Conservation (phyloP, 2,888 invertebrate genomes). For the Scaptomyza reducta region DNA sequence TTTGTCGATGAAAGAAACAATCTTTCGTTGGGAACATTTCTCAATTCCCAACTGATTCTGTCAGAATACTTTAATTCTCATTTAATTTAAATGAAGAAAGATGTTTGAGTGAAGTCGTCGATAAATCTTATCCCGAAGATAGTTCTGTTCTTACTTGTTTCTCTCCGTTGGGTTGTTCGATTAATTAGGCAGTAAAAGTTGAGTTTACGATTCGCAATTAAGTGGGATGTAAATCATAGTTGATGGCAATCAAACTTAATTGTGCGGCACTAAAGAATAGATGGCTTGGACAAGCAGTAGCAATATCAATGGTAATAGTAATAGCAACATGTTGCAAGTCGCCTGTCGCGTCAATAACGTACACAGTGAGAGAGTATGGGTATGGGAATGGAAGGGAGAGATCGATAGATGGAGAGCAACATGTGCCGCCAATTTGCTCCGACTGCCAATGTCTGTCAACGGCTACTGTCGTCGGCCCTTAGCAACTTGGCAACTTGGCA, state of each 20-base stretch:
- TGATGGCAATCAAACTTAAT: slow-evolving; percentile 61
- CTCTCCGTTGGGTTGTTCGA: slow-evolving; percentile 35
- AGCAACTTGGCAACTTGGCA: slow-evolving; percentile 37
- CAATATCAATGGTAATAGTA: background rate
- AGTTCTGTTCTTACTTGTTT: background rate
- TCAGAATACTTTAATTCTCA: too few relatives aligned
- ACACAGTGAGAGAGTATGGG: background rate
- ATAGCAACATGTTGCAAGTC: slow-evolving; percentile 19
- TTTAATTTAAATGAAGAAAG: too few relatives aligned
- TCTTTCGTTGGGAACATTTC: too few relatives aligned
- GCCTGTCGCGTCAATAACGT: slow-evolving; percentile 14
- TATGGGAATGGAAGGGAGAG: background rate
- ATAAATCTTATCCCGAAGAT: background rate
- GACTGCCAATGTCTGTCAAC: slow-evolving; percentile 71
- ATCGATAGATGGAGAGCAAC: slow-evolving; percentile 24
- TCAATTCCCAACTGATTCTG: too few relatives aligned
- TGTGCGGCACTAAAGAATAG: slow-evolving; percentile 48
- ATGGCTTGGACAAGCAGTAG: background rate
- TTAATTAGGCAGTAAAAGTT: slow-evolving; percentile 68
- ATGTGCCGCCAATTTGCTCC: slow-evolving; percentile 73
- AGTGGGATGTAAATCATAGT: slow-evolving; percentile 55
- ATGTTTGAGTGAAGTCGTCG: too few relatives aligned
- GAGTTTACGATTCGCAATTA: slow-evolving; percentile 10
- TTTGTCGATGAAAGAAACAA: too few relatives aligned
- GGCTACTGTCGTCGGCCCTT: slow-evolving; percentile 58